These are phyloP conservation scores for Monoplex corrugatus DNA, from an alignment of 2,888 invertebrate species.

Conservation along the genomic window DNA sequence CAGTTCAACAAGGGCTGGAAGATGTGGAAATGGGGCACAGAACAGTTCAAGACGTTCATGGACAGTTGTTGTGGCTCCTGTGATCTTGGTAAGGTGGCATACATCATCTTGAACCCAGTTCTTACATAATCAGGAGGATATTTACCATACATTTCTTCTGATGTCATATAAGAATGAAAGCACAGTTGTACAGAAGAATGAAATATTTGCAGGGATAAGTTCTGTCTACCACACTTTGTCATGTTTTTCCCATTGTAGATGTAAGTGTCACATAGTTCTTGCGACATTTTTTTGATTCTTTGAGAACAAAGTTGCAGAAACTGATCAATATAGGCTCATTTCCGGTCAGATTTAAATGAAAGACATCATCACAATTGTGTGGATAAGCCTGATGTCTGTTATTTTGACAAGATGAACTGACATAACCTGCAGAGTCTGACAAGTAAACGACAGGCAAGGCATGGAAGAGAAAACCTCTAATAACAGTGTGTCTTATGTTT, in stretches of 20 bases:
- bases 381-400: neutral
- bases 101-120: slow-evolving; percentile 26
- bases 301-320: neutral
- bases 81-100: neutral
- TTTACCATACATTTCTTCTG: too few relatives aligned
- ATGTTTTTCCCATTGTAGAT: neutral
- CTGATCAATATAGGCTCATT: neutral
- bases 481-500: neutral
- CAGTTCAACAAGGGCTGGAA: neutral
- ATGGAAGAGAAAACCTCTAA: neutral
- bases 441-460: neutral
- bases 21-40: neutral
- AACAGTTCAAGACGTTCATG: neutral
- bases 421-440: neutral
- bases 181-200: neutral
- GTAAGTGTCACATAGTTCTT: neutral
- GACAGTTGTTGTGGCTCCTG: neutral
- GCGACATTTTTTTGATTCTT: neutral
- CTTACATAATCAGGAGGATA: too few relatives aligned
- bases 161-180: neutral
- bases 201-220: neutral
- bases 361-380: neutral
- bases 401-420: neutral
- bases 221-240: neutral
- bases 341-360: too few relatives aligned